Evolutionary conservation across 1,140 invertebrate species (phyloP), one percentile per base, ranked within the genome.

Genomic region (Pomphorhynchus laevis): DNA sequence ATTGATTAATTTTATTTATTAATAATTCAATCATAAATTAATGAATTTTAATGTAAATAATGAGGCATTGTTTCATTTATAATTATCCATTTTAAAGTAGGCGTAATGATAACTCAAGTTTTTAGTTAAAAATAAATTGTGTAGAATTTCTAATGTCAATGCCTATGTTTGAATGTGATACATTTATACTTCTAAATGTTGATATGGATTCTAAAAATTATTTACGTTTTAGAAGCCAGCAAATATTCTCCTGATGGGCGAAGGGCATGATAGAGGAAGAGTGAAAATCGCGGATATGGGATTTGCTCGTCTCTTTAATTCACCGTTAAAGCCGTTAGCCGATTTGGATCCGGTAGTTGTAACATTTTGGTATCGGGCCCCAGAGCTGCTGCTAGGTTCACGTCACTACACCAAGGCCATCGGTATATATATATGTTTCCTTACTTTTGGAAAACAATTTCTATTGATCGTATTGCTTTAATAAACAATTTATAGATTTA

Each of bases 221-320:
- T 8, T n/a, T 4, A 34, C 5, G 39, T 47, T 48, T 25, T 55
- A 79, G 67, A 95, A 98, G 70, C 86, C 89, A 35, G 89, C 89
- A 1, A 98, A 98, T 62, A 95, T 98, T 54, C 64, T 98, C 44
- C 86, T 98, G 11, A 98, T 98, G 84, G 89, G 86, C 17, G 84
- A 95, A 48, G 89, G 84, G 16, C 68, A 70, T 41, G 84, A 95
- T 58, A 63, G 89, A 50, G 89, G 89, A 4, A 61, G 82, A 46
- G 84, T 91, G 0, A 93, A 93, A 66, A 93, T 95, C 52, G 86
- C 86, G 40, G 89, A 98, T 53, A 93, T 98, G 84, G 89, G 89
- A 9, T 98, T 99, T 64, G 86, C 89, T n/a, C 64, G 89, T 47
- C 63, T 98, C 21, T 98, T 95, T 50, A 91, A 95, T 64, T 77